A percentile compares a stretch with the other conserved stretches of the same genome.
phyloP scores from a whole-genome alignment of 2,113 vertebrate species.

The Microtus richardsoni region DNA sequence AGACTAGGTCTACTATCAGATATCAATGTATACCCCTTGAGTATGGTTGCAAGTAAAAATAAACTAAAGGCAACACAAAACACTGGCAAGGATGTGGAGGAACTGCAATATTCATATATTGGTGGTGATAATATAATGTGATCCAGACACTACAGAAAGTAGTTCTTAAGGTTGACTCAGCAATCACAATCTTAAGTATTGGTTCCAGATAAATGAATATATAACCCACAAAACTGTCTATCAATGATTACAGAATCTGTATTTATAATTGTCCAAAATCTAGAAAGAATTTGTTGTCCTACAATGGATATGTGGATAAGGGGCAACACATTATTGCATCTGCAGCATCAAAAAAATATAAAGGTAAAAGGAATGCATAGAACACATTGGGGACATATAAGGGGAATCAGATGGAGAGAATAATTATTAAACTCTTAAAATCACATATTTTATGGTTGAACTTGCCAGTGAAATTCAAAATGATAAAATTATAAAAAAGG shows the following conservation, averaged over 20 bases:
- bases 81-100: not conserved
- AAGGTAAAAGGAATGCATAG: not conserved
- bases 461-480: not conserved
- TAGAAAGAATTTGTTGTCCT: not conserved
- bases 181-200: not conserved
- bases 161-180: not conserved
- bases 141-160: not conserved
- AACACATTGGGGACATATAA: not conserved
- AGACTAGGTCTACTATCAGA: not conserved
- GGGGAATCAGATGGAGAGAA: not conserved
- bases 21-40: not conserved
- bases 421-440: not conserved
- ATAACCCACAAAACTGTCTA: not conserved
- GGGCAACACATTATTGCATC: not conserved
- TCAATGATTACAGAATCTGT: not conserved
- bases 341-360: not conserved
- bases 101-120: not conserved
- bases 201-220: not conserved
- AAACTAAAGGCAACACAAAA: not conserved
- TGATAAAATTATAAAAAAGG: not conserved
- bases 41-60: not conserved
- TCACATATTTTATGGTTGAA: not conserved
- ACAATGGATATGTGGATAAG: not conserved
- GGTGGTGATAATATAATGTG: not conserved
- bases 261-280: not conserved